Evolutionary conservation across 2,113 vertebrate genomes (phyloP), one percentile per base, ranked within the genome.

Genomic region (Gambusia affinis): DNA sequence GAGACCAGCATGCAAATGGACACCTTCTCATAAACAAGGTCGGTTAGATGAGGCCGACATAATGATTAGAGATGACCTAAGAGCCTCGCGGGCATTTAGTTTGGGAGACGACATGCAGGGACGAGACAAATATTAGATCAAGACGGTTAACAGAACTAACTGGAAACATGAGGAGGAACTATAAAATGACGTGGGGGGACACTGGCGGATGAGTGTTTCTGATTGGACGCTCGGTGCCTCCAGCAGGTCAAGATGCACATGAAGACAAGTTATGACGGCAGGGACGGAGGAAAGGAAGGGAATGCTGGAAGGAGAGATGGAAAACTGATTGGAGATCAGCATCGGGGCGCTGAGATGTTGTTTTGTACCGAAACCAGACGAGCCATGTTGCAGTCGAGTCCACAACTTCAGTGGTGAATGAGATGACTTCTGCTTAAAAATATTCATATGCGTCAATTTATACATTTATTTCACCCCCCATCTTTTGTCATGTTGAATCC

Each of bases 1-100:
- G 31, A 65, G 65, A 80, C 35, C 5, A 72, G 35, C 88, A 86
- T 84, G 86, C 84, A 87, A 74, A 76, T 11, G 14, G 29, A 76
- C 64, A 83, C 67, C 3, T 42, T 31, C 37, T 64, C 24, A 75
- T 57, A 79, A 61, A 61, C 65, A 29, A 61, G 44, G 63, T 54
- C 64, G 30, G 19, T 71, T 67, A 78, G 62, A 82, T 19, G 66
- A 54, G 29, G 11, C 24, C 1, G 35, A 44, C 12, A 76, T 37
- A 28, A 67, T n/a, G 37, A 28, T 72, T 42, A 39, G 5, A 64
- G n/a, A 8, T 64, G 35, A 37, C 31, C 4, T 3, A 72, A 27
- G 10, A 70, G 51, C 62, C 66, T 31, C 54, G n/a, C 22, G 42
- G 37, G 65, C 3, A 3, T 47, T 47, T 47, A 47, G 14, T 70